Conservation (phyloP, 1,140 invertebrate species). For the Solenopsis invicta region DNA sequence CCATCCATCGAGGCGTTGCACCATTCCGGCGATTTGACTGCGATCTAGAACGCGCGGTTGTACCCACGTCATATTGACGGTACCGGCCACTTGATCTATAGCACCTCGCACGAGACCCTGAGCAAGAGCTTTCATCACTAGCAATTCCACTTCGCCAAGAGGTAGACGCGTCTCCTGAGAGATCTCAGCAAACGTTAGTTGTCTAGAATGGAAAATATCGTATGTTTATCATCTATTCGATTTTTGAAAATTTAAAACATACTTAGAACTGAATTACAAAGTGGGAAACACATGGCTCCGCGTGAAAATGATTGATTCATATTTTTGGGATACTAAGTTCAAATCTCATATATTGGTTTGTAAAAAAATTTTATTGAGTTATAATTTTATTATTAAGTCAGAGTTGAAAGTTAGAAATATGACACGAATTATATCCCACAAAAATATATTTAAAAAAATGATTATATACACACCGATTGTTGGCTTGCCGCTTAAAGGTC, state of each 20-base stretch:
- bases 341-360: too few species aligned
- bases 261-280: neutral
- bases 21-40: conserved; percentile 92
- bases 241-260: neutral
- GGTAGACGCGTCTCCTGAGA: conserved; percentile 94
- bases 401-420: too few species aligned
- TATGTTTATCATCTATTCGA: neutral
- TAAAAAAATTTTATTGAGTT: too few species aligned
- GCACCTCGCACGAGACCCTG: conserved; percentile 97
- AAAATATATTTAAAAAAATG: neutral
- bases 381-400: too few species aligned
- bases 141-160: conserved; percentile 95
- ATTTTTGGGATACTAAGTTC: too few species aligned
- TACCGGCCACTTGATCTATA: conserved; percentile 97
- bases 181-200: conserved; percentile 97
- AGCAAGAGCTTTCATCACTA: conserved; percentile 99
- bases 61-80: conserved; percentile 93
- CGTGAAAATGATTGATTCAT: too few species aligned
- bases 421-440: too few species aligned
- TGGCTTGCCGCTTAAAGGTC: conserved; percentile 92
- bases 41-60: conserved; percentile 96
- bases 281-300: too few species aligned
- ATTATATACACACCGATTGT: conserved; percentile 87
- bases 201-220: conserved; percentile 86
- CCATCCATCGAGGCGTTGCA: conserved; percentile 93